Evolutionary conservation across 1,140 invertebrate genomes (phyloP).

Genomic region (Teleopsis dalmanni): DNA sequence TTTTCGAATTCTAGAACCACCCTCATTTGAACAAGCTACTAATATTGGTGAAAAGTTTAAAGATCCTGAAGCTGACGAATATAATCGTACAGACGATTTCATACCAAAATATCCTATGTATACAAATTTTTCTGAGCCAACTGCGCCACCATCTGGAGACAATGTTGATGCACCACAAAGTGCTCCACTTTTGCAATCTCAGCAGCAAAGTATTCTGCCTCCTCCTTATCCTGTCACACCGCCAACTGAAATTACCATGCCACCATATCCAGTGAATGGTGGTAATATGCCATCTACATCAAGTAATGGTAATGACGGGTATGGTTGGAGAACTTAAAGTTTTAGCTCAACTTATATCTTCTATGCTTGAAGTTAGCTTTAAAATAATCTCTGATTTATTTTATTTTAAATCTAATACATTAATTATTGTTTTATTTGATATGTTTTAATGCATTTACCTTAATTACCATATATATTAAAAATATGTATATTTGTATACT

Average conservation of each 20-base stretch:
- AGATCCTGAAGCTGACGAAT: conserved; percentile 28
- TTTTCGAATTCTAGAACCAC: no score
- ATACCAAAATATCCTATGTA: conserved; percentile 29
- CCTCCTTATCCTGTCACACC: background rate
- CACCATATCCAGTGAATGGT: no score
- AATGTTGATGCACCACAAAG: background rate
- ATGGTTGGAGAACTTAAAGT: conserved; percentile 4
- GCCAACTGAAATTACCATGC: background rate
- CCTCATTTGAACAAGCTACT: conserved; percentile 32
- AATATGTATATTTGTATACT: no score
- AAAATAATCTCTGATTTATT: background rate
- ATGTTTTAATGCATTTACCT: no score
- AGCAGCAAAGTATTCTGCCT: background rate
- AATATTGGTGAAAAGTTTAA: conserved; percentile 23
- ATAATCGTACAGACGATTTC: conserved; percentile 30
- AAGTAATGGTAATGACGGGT: background rate
- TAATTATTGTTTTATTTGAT: no score
- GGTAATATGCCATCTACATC: no score
- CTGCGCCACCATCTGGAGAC: background rate
- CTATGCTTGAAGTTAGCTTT: background rate
- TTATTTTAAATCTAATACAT: no score
- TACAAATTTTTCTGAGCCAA: conserved; percentile 9
- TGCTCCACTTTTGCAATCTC: background rate
- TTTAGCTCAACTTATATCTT: background rate
- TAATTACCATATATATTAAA: no score